Evolutionary conservation across 2,797 vertebrate species (phyloP), one percentile per base, ranked within the genome.

Genomic region (Galaxias olidus): DNA sequence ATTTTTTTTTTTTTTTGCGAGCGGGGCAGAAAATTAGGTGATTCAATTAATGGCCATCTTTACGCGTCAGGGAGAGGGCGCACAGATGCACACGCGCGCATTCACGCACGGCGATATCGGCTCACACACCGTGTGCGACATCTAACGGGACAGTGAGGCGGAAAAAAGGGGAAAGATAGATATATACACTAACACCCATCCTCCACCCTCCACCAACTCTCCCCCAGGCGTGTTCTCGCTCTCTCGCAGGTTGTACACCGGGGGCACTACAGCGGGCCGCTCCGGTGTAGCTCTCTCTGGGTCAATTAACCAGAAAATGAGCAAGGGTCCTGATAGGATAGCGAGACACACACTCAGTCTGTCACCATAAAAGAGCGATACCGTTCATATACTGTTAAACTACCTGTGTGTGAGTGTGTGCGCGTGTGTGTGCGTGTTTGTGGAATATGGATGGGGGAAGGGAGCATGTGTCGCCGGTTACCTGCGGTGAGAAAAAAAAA

Each of bases 31-130:
- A 96, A 96, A 97, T 96, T 95, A 97, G 92, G 92, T 93, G 94
- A 97, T 97, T 97, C 96, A 98, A 96, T 98, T 96, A 97, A 97
- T 94, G 92, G 93, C 91, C 92, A 89, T 96, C 96, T 96, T 95
- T 96, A 93, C 94, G 94, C 93, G 95, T 94, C 94, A 95, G 91
- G 92, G 93, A 94, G 94, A 92, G 93, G 94, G 94, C 95, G 93
- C 92, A 92, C 92, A 83, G 78, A 72, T 76, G 76, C 76, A 75
- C 84, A 82, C 80, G 74, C 73, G 74, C 73, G 30, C 43, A 58
- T 71, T 73, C 72, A 74, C 51, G 63, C 7, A 43, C 20, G 70
- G 55, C 30, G n/a, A n/a, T n/a, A n/a, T n/a, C 87, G 90, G 85
- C 83, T 88, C 80, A 85, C 90, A 89, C 86, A 90, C 88, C 91